Evolutionary conservation across 2,888 invertebrate genomes (phyloP).

Genomic region (Eilema depressum): DNA sequence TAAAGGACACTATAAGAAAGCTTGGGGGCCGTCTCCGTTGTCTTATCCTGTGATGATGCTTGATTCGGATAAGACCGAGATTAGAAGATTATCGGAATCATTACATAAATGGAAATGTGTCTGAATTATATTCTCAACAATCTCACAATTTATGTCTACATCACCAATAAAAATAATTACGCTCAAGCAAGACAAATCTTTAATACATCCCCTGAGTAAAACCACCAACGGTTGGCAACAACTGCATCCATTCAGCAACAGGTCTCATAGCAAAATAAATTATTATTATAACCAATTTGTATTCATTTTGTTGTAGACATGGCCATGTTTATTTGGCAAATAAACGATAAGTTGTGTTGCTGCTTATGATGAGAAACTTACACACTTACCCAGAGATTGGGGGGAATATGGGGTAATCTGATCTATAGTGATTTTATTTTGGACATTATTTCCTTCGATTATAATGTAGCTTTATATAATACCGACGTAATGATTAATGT

Average conservation of each 20-base stretch:
- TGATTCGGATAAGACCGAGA: too few relatives aligned
- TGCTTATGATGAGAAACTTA: slow-evolving; percentile 43
- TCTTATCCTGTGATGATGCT: too few relatives aligned
- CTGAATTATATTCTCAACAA: background rate
- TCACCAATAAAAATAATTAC: slow-evolving; percentile 6
- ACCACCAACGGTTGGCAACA: slow-evolving; percentile 15
- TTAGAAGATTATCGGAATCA: too few relatives aligned
- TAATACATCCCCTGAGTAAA: slow-evolving; percentile 4
- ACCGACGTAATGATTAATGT: background rate
- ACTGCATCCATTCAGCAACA: slow-evolving; percentile 48
- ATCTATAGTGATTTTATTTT: slow-evolving; percentile 17
- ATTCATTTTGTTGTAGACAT: slow-evolving; percentile 43
- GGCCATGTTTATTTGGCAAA: slow-evolving; percentile 42
- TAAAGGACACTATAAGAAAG: background rate
- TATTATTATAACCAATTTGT: slow-evolving; percentile 53
- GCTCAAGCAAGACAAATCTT: slow-evolving; percentile 18
- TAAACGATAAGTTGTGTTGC: slow-evolving; percentile 37
- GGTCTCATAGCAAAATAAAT: slow-evolving; percentile 47
- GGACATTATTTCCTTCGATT: background rate
- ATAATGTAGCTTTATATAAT: background rate
- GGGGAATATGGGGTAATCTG: slow-evolving; percentile 18
- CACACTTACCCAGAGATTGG: slow-evolving; percentile 18
- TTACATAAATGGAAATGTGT: too few relatives aligned
- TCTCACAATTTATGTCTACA: background rate
- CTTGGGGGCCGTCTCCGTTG: background rate